Base-by-base conservation (phyloP, 2,888 invertebrate genomes). In the Spisula solida region DNA sequence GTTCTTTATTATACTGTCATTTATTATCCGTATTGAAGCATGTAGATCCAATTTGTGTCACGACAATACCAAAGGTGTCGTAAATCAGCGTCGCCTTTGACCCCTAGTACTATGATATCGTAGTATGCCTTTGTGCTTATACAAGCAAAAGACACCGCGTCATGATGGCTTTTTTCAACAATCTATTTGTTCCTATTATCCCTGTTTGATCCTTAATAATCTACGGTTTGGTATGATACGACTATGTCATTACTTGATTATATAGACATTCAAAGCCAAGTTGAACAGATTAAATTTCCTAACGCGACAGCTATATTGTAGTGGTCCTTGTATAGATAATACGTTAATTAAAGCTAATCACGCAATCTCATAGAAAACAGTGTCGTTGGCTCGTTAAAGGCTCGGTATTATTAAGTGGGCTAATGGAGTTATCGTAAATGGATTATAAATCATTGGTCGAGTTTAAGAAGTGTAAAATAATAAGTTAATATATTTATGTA, bases 71-170 rank as follows among this genome's bases (percentile, higher is more conserved):
- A 55, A 29, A 88, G 83, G 84, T 88, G 90, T 90, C 88, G 56
- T 90, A 90, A 90, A 90, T 90, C 90, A 88, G 18, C 16, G 51
- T 81, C 75, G 79, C 88, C 90, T 90, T 55, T 82, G 56, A 83
- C 88, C 90, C 41, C 81, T 6, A 18, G 20, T 29, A 81, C 25
- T 78, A 79, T 75, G 51, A 85, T 85, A 79, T 79, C 85, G 34
- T 34, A 85, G 79, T 85, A 34, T 20, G 41, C 41, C n/a, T 79
- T 85, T 56, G 41, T 85, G 18, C 25, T 4, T 5, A 29, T 47
- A 85, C 51, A 75, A 85, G 79, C 55, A 85, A 34, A 78, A 84
- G 78, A 85, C 78, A 78, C 85, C 79, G 79, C 66, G 75, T 48
- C 85, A 79, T 51, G 79, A 78, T 60, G 51, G 84, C 86, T 86